These are phyloP conservation scores for Tipula lateralis DNA, from an alignment of 2,888 invertebrate genomes.

Conservation along the genomic window DNA sequence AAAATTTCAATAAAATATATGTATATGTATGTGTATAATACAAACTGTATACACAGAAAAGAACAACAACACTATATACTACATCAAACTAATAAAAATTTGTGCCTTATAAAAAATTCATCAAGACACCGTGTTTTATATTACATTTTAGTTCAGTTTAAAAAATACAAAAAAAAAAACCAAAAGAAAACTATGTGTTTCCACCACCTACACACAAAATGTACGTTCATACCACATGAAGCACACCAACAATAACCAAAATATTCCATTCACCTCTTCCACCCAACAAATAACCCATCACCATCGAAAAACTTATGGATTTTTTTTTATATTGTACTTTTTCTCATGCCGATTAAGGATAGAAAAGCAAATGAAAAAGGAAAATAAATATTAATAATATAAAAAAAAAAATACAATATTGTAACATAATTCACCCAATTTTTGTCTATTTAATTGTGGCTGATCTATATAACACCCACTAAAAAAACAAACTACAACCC, in stretches of 20 bases:
- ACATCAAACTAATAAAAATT: background rate
- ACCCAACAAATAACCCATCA: background rate
- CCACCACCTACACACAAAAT: background rate
- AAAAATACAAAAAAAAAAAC: background rate
- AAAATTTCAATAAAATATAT: conserved; percentile 4
- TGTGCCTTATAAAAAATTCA: conserved; percentile 28
- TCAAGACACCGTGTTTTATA: conserved; percentile 27
- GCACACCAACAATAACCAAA: background rate
- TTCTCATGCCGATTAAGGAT: background rate
- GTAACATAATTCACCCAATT: conserved; percentile 1
- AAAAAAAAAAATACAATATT: background rate
- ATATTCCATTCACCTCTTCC: background rate
- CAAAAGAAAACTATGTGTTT: background rate
- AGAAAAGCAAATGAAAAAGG: background rate
- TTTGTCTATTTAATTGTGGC: conserved; percentile 19
- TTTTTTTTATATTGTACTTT: background rate
- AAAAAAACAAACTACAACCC: background rate
- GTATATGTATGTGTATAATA: background rate
- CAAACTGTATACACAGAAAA: background rate
- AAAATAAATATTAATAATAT: conserved; percentile 3
- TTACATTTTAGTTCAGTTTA: conserved; percentile 1
- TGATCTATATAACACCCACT: background rate
- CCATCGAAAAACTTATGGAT: conserved; percentile 2
- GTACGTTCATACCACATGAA: background rate
- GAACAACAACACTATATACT: background rate